Evolutionary conservation across 1,140 invertebrate genomes (phyloP), one percentile per base, ranked within the genome.

Genomic region (Drosophila neocordata): DNA sequence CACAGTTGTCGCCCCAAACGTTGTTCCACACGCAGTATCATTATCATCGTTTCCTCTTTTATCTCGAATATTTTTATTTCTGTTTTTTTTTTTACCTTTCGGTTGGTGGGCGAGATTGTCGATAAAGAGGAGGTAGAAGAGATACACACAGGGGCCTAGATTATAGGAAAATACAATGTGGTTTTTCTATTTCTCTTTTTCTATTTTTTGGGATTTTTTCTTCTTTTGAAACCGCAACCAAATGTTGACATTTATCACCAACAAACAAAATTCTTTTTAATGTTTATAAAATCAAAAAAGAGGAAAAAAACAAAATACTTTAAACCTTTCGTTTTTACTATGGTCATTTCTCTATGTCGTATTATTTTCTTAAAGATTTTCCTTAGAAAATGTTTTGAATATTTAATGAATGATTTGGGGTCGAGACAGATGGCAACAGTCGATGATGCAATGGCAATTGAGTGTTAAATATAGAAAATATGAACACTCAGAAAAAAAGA

Each of bases 381-480:
- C 41, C 11, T 48, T 48, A 11, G 8, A 48, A n/a, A 48, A 20
- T 44, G 0, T 48, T 48, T 20, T 11, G 8, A 48, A 35, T 56
- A 34, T 34, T 27, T 24, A n/a, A 20, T 65, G 61, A 76, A 77
- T 44, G 41, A 44, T 44, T 44, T 15, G 41, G 15, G 15, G 15
- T 20, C 15, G 41, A 44, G 41, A 18, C 41, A 48, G 27, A 31
- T 31, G 27, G 41, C 41, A 48, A 48, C 9, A 11, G 41, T 11
- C 18, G 58, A 70, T 77, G 74, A 77, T 69, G 66, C 66, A 77
- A 77, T 65, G 56, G 48, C 70, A 73, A 77, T 57, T 34, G 13
- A 56, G n/a, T 73, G 65, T 73, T 77, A 77, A 77, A 77, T 69
- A 73, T 73, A 77, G 73, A 76, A 73, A 55, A 63, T 34, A 51